These are phyloP conservation scores for Nymphalis c-album DNA, from an alignment of 2,888 invertebrate species.

Conservation along the genomic window DNA sequence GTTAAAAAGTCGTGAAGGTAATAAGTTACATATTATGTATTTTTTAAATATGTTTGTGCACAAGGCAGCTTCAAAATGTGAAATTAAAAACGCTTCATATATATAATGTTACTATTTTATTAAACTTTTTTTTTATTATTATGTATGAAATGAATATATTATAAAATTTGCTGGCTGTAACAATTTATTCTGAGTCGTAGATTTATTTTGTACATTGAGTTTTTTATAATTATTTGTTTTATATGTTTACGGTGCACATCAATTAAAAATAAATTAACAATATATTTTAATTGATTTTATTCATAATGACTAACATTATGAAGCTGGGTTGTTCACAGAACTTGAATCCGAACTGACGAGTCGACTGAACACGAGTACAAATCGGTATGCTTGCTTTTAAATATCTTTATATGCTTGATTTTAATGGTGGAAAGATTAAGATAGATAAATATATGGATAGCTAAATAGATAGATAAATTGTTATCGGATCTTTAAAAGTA, in stretches of 20 bases:
- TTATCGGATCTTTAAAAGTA: too few relatives aligned
- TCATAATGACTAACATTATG: slow-evolving; percentile 52
- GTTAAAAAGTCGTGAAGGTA: slow-evolving; percentile 75
- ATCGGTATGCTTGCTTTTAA: slow-evolving; percentile 56
- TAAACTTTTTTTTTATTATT: too few relatives aligned
- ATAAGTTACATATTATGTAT: neutral
- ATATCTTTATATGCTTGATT: neutral
- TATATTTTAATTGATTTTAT: slow-evolving; percentile 2
- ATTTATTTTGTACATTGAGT: too few relatives aligned
- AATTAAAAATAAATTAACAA: neutral
- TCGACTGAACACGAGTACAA: slow-evolving; percentile 46
- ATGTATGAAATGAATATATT: too few relatives aligned
- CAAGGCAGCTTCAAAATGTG: slow-evolving; percentile 62
- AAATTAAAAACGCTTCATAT: neutral
- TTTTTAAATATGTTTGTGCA: slow-evolving; percentile 42
- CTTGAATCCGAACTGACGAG: slow-evolving; percentile 57
- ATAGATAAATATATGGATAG: too few relatives aligned
- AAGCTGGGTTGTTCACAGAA: slow-evolving; percentile 78
- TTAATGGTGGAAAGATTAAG: too few relatives aligned
- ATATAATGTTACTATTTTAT: too few relatives aligned
- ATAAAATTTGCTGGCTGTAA: too few relatives aligned
- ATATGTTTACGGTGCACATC: too few relatives aligned
- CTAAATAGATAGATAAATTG: too few relatives aligned
- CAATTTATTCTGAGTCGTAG: too few relatives aligned
- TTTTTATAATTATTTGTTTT: too few relatives aligned